phyloP scores from a whole-genome alignment of 2,113 vertebrate species.

The Delphinapterus leucas region DNA sequence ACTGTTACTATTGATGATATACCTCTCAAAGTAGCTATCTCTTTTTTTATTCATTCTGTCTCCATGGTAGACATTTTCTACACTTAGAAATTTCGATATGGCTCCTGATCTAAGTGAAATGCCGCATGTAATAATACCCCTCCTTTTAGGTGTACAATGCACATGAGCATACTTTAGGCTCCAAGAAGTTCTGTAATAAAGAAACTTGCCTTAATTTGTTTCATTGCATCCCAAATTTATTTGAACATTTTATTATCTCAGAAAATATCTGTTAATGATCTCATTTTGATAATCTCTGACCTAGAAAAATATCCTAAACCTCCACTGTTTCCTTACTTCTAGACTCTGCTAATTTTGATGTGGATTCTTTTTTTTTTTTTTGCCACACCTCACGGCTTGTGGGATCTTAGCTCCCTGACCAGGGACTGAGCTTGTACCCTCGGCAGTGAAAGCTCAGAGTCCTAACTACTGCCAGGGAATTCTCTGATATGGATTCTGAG shows the following conservation, averaged over 20 bases:
- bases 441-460: neutral
- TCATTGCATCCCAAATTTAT: neutral
- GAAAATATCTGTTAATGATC: neutral
- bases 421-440: neutral
- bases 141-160: neutral
- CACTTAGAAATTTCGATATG: neutral
- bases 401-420: neutral
- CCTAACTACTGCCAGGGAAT: neutral
- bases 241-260: conserved; percentile 7
- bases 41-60: neutral
- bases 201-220: neutral
- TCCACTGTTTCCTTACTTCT: neutral
- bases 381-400: neutral
- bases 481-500: neutral
- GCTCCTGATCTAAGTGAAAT: neutral
- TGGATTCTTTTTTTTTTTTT: neutral
- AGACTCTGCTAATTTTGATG: neutral
- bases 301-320: neutral
- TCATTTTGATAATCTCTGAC: neutral
- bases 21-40: neutral
- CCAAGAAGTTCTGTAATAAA: neutral
- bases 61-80: neutral
- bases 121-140: neutral
- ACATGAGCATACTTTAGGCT: neutral
- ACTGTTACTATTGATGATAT: neutral